Conservation (phyloP, 2,888 invertebrate species). For the Lagria hirta region DNA sequence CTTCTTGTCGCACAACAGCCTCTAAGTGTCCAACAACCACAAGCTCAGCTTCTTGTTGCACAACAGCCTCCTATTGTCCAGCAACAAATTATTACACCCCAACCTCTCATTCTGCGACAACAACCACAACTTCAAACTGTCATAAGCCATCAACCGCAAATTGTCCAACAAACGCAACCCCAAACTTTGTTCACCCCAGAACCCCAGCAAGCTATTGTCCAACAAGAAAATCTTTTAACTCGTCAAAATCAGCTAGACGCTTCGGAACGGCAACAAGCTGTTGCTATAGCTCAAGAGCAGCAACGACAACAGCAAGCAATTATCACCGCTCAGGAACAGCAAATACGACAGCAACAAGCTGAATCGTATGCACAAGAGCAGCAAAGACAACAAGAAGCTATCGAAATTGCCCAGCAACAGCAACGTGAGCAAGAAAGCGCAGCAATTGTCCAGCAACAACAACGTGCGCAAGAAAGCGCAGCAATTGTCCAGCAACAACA, state of each 20-base stretch:
- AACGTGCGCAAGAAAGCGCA: constrained; percentile 20
- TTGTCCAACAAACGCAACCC: no score
- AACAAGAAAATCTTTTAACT: no score
- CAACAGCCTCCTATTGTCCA: constrained; percentile 21
- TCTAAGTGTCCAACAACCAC: constrained; percentile 8
- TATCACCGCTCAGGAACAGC: no score
- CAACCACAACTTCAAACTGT: constrained; percentile 1
- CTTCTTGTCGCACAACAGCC: constrained; percentile 10
- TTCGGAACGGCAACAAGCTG: constrained; percentile 18
- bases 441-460: no score
- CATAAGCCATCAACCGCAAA: no score
- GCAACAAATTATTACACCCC: constrained; percentile 5
- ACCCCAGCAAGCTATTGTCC: no score
- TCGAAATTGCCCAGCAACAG: no score
- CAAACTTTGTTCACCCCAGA: no score
- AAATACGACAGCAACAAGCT: constrained; percentile 21
- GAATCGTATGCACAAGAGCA: no score
- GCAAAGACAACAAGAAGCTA: constrained; percentile 23
- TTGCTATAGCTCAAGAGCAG: no score
- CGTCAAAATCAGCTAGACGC: no score
- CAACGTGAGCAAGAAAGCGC: constrained; percentile 21
- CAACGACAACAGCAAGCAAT: constrained; percentile 22
- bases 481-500: constrained; percentile 4
- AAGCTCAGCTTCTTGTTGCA: constrained; percentile 20
- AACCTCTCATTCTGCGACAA: constrained; percentile 1